Percentiles rank a stretch among this genome's conserved stretches.
These are phyloP conservation scores for Alfaro cultratus DNA, from an alignment of 2,797 vertebrate genomes.

Conservation along the genomic window DNA sequence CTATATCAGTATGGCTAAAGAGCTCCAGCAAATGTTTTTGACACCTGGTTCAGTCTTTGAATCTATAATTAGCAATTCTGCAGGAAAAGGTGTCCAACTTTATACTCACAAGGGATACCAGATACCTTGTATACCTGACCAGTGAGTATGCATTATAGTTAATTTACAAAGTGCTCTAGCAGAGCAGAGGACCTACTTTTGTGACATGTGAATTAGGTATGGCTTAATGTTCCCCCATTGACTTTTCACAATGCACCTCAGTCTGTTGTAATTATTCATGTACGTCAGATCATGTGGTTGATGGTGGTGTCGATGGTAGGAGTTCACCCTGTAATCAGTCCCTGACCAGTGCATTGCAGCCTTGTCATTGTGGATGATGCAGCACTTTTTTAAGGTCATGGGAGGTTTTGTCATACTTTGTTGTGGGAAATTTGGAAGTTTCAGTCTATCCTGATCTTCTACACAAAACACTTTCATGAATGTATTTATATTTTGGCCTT, in stretches of 20 bases:
- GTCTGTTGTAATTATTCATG: neutral
- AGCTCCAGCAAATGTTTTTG: neutral
- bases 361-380: neutral
- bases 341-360: too few species aligned
- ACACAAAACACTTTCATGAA: neutral
- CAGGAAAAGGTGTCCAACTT: neutral
- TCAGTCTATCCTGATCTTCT: neutral
- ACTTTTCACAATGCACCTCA: neutral
- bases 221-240: neutral
- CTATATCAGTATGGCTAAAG: neutral
- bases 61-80: neutral
- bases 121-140: neutral
- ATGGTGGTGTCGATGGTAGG: neutral
- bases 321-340: too few species aligned
- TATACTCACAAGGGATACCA: neutral
- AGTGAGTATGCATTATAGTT: neutral
- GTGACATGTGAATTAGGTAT: neutral
- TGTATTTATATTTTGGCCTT: neutral
- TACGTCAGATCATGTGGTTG: neutral
- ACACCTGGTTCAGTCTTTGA: neutral
- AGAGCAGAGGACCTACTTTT: neutral
- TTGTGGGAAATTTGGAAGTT: neutral
- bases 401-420: neutral
- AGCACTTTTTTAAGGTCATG: neutral
- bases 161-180: neutral